Conservation (phyloP, 2,888 invertebrate genomes). For the Drosophila differens region DNA sequence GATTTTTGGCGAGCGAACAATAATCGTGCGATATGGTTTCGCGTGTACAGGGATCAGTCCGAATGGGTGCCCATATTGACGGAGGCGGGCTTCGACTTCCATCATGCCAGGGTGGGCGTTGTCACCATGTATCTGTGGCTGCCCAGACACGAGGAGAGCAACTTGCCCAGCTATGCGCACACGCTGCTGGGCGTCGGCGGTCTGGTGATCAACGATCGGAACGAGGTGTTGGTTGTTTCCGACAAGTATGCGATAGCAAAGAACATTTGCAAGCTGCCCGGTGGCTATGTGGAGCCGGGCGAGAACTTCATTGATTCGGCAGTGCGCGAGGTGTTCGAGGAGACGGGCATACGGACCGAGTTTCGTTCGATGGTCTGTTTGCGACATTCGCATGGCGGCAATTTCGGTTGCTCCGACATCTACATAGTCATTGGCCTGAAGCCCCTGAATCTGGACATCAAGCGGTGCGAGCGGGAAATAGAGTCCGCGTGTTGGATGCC, state of each 20-base stretch:
- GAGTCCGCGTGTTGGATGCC: conserved; percentile 93
- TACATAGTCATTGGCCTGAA: conserved; percentile 92
- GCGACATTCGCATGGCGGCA: conserved; percentile 91
- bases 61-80: conserved; percentile 91
- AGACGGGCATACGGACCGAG: conserved; percentile 92
- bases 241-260: conserved; percentile 87
- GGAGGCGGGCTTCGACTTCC: conserved; percentile 93
- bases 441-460: conserved; percentile 88
- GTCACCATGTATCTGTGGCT: conserved; percentile 94
- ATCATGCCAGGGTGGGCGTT: conserved; percentile 92
- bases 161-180: conserved; percentile 91
- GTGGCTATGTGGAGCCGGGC: conserved; percentile 95
- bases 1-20: conserved; percentile 88
- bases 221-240: conserved; percentile 92
- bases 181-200: conserved; percentile 94
- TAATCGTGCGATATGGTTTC: conserved; percentile 92
- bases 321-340: conserved; percentile 94
- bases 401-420: conserved; percentile 94
- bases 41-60: conserved; percentile 89
- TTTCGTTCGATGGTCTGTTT: conserved; percentile 92
- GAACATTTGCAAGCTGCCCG: conserved; percentile 94
- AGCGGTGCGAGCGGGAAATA: conserved; percentile 91
- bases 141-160: conserved; percentile 87
- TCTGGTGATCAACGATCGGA: conserved; percentile 90
- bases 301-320: conserved; percentile 94